phyloP scores from a whole-genome alignment of 2,888 invertebrate species.

The Podabrus alpinus region DNA sequence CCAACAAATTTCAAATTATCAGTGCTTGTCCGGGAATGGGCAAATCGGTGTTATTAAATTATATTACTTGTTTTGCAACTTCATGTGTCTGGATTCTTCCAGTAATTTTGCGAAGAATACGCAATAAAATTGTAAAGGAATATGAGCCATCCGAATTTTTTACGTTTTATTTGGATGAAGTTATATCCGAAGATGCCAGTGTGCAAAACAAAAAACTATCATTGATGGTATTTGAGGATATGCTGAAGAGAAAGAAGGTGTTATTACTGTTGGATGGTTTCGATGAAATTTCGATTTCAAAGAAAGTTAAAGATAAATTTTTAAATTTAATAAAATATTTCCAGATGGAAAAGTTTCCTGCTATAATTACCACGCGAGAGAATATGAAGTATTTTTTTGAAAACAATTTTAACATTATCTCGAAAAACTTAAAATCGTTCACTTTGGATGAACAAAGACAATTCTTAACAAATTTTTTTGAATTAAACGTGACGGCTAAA shows the following conservation, averaged over 20 bases:
- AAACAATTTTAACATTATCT: neutral
- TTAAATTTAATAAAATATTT: neutral
- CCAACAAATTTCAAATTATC: neutral
- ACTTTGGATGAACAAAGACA: neutral
- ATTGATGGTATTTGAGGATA: neutral
- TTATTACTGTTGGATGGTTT: slow-evolving; percentile 9
- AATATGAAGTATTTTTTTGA: neutral
- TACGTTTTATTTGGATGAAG: neutral
- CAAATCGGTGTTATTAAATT: slow-evolving; percentile 2
- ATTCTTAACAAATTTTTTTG: neutral
- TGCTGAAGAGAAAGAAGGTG: neutral
- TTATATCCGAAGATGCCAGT: neutral
- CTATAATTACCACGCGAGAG: neutral
- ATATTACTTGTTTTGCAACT: neutral
- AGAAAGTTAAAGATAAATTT: neutral
- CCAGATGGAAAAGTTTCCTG: neutral
- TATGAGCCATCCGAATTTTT: neutral
- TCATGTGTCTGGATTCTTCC: neutral
- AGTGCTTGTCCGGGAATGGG: slow-evolving; percentile 13
- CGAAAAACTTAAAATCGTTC: neutral
- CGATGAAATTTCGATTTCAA: slow-evolving; percentile 3
- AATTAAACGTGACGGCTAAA: neutral
- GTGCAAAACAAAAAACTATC: neutral
- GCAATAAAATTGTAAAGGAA: neutral
- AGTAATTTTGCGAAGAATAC: neutral